Base-by-base conservation (phyloP, 2,113 vertebrate genomes). In the Girardinichthys multiradiatus region DNA sequence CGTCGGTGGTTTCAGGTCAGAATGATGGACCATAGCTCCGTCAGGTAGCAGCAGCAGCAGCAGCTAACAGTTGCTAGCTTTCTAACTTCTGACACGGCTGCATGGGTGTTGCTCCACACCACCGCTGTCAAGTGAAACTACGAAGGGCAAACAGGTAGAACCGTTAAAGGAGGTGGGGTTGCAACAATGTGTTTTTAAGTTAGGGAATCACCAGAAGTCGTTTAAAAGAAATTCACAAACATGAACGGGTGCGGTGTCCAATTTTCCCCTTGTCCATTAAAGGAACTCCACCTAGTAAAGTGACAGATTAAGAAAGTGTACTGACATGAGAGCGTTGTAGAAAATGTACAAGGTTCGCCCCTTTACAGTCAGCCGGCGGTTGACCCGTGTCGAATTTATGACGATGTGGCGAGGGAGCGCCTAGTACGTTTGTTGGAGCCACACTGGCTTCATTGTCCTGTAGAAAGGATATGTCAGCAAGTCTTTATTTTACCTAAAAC, bases 231-330 rank as follows among this genome's bases (percentile, higher is more conserved):
- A 14, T 62, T 57, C 72, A 77, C 57, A 67, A 63, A 79, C 80
- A 79, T 33, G 29, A 75, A 64, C 24, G 9, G 27, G 19, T 27
- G 51, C 58, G 27, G 69, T 45, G 26, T 77, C 76, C 68, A n/a
- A 28, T 2, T 66, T 79, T 59, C 35, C 19, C 57, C 61, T 48
- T 68, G 30, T 58, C 79, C 83, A 77, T 74, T 68, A 75, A 64
- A 68, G 9, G 37, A 0, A 27, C 76, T 78, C 85, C 83, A 70
- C 76, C 86, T 67, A 15, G 17, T 68, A 30, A 42, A 89, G 76
- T 93, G 91, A 93, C 89, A 93, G 90, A 91, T 90, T 83, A 85
- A 78, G 77, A 91, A 91, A 91, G 82, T 89, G 86, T 57, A 72
- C 89, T 93, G 91, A 92, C 90, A 92, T 88, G 83, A 27, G 83